phyloP scores from a whole-genome alignment of 2,888 invertebrate species.

The Trissolcus japonicus region DNA sequence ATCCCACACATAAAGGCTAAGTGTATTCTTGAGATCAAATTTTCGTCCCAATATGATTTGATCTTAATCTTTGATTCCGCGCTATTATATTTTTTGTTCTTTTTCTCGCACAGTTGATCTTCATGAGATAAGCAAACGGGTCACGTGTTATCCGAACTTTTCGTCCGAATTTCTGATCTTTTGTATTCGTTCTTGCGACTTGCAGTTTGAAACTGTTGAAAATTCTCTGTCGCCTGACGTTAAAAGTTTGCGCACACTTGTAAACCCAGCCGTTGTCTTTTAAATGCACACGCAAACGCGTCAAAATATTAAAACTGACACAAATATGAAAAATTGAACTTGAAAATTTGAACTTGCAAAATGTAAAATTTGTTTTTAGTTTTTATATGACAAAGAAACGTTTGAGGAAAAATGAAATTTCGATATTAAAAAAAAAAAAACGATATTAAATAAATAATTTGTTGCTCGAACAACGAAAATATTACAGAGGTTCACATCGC shows the following conservation, averaged over 20 bases:
- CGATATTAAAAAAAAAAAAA: no score
- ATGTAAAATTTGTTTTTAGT: no score
- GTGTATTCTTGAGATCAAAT: no score
- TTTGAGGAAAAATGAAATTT: no score
- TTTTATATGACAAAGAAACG: no score
- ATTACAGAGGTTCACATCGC: no score
- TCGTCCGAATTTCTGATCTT: slow-evolving; percentile 22
- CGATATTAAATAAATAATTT: no score
- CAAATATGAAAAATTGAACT: background rate
- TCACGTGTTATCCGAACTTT: slow-evolving; percentile 28
- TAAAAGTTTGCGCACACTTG: slow-evolving; percentile 20
- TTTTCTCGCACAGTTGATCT: background rate
- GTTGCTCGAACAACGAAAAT: no score
- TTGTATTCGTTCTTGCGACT: slow-evolving; percentile 11
- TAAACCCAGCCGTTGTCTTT: slow-evolving; percentile 1
- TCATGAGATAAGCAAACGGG: slow-evolving; percentile 19
- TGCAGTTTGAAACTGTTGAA: slow-evolving; percentile 3
- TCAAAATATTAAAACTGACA: no score
- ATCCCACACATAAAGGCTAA: no score
- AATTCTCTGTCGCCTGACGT: background rate
- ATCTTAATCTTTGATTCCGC: background rate
- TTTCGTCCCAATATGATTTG: no score
- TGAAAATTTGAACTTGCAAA: no score
- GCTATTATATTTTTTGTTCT: slow-evolving; percentile 2
- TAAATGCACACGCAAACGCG: slow-evolving; percentile 12